Evolutionary conservation across 2,888 invertebrate genomes (phyloP), one percentile per base, ranked within the genome.

Genomic region (Harpalus rufipes): DNA sequence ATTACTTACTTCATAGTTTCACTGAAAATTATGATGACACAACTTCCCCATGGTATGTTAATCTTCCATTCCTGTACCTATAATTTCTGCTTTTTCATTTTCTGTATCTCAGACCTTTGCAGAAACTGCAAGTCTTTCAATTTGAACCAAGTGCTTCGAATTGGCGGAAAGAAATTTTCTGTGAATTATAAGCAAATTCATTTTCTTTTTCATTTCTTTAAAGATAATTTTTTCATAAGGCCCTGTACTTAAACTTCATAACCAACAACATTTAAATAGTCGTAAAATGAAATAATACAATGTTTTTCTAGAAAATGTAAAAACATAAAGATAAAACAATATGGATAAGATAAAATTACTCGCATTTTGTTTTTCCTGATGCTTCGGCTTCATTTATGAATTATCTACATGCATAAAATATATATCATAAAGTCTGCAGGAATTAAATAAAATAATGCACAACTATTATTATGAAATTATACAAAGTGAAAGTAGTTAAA

Each of bases 321-420:
- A 51, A 51, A 51, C 44, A 51, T 51, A 51, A 51, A 51, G 44
- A 51, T 51, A 51, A 51, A 51, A 51, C 44, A 51, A 51, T 51
- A 12, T 51, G 44, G 44, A 51, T 51, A 51, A 51, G 44, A 51
- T 51, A 51, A 51, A 5, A 12, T 51, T 51, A 51, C 44, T 51
- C 6, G 44, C 44, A 51, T 51, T 51, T 51, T 51, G 44, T 51
- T 51, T 1, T 44, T 44, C 44, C 10, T 44, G 44, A 44, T 44
- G 44, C 44, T 10, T 44, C 44, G 8, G 7, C 10, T 44, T 10
- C 10, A 10, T 44, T 44, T 44, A 44, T 44, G 5, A 44, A 44
- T 10, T 44, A 44, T 44, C 8, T 44, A 10, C 44, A 44, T 44
- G 10, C 44, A 21, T 21, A 21, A 21, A 21, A 21, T n/a, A 21